Base-by-base conservation (phyloP, 2,113 vertebrate species). In the Mystacornis crossleyi region DNA sequence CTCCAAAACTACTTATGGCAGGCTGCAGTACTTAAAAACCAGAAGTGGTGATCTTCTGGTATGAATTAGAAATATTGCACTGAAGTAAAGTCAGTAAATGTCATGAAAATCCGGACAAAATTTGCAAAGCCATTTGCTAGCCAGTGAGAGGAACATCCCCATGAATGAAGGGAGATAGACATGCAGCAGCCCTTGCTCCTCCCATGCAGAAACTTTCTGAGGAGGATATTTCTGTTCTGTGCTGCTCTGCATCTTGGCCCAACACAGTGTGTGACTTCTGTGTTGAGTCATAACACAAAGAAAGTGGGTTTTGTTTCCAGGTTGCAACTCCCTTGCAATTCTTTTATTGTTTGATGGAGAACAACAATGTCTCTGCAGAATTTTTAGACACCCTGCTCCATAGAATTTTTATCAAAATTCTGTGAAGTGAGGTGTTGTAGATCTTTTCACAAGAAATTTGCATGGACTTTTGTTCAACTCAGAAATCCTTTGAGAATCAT, bases 121-220 rank as follows among this genome's bases (percentile, higher is more conserved):
- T 14, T 48, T 57, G 38, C n/a, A 40, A 81, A 86, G 20, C 36
- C 3, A 0, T 3, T 43, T 67, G 21, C 42, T 61, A 55, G 31
- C 29, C 33, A 4, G 23, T 8, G 50, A 80, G 38, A 69, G 31
- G 36, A 69, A 6, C 17, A 36, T 36, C 9, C 31, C 19, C 2
- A 0, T 12, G 36, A 0, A 0, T 3, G 28, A n/a, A n/a, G n/a
- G 25, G 57, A 36, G 18, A 8, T 1, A 2, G 9, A 7, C 1
- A 3, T 60, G 42, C 24, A 57, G 25, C 62, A 65, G 38, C 25
- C 33, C 25, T 91, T 29, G 1, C 47, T 50, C 2, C 1, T 71
- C 69, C 69, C 11, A 2, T 1, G 8, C 66, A 82, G 53, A 72
- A 75, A 38, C 25, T 60, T 81, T 26, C 54, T 2, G 3, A 60